These are phyloP conservation scores for Nemurella pictetii DNA, from an alignment of 2,888 invertebrate species.

Conservation along the genomic window DNA sequence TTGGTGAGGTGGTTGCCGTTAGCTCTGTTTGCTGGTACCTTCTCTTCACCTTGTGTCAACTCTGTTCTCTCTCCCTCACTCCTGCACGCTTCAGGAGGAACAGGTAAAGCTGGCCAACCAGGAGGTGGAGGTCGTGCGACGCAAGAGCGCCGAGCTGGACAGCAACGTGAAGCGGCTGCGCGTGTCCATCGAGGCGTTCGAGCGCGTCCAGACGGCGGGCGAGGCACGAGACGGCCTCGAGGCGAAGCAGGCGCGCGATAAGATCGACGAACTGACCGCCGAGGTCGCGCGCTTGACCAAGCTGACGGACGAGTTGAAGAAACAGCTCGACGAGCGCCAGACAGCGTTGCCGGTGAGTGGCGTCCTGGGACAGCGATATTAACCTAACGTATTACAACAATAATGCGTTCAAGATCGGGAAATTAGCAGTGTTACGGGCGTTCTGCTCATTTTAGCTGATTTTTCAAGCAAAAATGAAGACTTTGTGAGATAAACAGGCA, in stretches of 20 bases:
- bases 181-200: not conserved
- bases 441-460: no score
- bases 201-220: not conserved
- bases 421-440: no score
- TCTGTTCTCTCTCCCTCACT: no score
- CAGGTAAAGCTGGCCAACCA: not conserved
- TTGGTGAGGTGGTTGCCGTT: no score
- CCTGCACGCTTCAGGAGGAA: no score
- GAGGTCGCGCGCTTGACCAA: not conserved
- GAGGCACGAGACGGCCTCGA: not conserved
- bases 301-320: not conserved
- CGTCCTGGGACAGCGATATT: no score
- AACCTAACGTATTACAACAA: no score
- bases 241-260: not conserved
- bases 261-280: not conserved
- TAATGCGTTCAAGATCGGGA: no score
- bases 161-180: not conserved
- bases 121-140: not conserved
- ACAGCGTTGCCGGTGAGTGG: not conserved
- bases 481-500: no score
- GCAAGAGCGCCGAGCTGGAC: not conserved
- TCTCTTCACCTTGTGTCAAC: no score
- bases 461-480: no score
- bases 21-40: no score
- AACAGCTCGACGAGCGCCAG: not conserved